Percentiles rank a stretch among this genome's conserved stretches.
These are phyloP conservation scores for Megalonaias nervosa DNA, from an alignment of 1,140 invertebrate genomes.

Conservation along the genomic window DNA sequence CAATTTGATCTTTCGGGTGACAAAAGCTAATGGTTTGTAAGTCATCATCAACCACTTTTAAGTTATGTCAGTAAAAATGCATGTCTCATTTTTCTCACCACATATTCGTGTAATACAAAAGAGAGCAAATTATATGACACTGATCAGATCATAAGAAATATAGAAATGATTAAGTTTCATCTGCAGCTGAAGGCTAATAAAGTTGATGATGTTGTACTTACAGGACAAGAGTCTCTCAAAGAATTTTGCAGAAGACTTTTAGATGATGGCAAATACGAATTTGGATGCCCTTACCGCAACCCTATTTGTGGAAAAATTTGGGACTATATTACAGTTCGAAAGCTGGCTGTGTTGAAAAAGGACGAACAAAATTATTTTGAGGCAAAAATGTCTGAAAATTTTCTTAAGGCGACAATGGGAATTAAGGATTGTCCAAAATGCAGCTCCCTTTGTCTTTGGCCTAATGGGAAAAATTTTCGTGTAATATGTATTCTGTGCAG, in stretches of 20 bases:
- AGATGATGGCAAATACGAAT: conserved; percentile 13
- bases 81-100: too few species aligned
- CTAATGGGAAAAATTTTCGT: conserved; percentile 9
- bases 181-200: too few species aligned
- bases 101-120: too few species aligned
- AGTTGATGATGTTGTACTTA: too few species aligned
- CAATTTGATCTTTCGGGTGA: too few species aligned
- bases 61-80: too few species aligned
- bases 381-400: conserved; percentile 26
- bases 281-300: conserved; percentile 27
- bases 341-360: conserved; percentile 18
- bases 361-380: conserved; percentile 36
- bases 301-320: conserved; percentile 18
- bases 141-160: too few species aligned
- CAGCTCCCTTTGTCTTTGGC: conserved; percentile 14
- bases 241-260: conserved; percentile 28
- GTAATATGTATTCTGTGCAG: conserved; percentile 32
- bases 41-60: too few species aligned
- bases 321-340: conserved; percentile 26
- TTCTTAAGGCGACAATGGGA: conserved; percentile 11
- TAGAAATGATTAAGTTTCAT: too few species aligned
- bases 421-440: conserved; percentile 39
- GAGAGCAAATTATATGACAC: too few species aligned
- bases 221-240: conserved; percentile 36
- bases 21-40: too few species aligned